Evolutionary conservation across 2,113 vertebrate species (phyloP).

Genomic region (Porphyrio hochstetteri): DNA sequence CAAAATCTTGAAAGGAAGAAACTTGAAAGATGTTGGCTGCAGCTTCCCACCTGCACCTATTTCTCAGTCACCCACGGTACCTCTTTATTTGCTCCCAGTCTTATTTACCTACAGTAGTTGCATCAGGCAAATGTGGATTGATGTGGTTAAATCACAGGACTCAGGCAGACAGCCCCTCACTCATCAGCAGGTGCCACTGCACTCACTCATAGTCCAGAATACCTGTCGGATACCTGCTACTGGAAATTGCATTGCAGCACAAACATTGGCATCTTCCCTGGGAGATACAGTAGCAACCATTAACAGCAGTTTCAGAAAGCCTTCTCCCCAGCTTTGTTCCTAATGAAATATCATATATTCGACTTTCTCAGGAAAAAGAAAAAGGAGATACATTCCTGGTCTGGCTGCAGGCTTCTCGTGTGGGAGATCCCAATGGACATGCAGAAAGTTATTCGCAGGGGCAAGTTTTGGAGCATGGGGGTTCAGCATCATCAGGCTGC

Average conservation of each 20-base stretch:
- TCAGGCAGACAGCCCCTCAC: neutral
- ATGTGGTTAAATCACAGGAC: neutral
- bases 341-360: neutral
- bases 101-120: neutral
- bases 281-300: neutral
- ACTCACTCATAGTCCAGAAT: neutral
- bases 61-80: neutral
- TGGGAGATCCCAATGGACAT: neutral
- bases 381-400: neutral
- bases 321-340: neutral
- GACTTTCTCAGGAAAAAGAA: neutral
- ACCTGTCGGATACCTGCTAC: rapidly evolving
- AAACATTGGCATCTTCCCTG: neutral
- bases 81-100: neutral
- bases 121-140: rapidly evolving
- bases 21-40: neutral
- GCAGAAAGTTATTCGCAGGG: neutral
- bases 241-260: neutral
- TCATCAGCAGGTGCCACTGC: neutral
- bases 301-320: neutral
- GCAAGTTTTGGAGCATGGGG: neutral
- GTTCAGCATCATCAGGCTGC: neutral
- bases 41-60: neutral
- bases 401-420: neutral
- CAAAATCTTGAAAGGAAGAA: neutral